Conservation (phyloP, 1,140 invertebrate genomes). For the Chironomus tepperi region DNA sequence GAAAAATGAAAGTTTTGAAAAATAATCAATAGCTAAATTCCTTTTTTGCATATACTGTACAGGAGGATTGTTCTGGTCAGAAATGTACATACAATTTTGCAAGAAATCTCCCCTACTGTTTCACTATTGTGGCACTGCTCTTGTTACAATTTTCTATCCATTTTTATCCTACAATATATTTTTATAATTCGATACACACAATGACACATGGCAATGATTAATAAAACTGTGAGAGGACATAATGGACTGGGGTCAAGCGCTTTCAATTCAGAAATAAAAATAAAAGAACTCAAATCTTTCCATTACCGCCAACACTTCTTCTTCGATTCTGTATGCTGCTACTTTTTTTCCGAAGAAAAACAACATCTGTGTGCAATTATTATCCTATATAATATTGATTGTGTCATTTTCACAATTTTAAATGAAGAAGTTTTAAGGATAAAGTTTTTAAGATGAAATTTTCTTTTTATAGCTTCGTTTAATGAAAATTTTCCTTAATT, state of each 20-base stretch:
- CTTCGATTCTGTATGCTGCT: neutral
- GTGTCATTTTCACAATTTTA: no score
- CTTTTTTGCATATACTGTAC: neutral
- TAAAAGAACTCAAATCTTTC: neutral
- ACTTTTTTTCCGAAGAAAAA: neutral
- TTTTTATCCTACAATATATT: neutral
- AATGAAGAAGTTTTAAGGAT: no score
- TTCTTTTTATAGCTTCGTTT: no score
- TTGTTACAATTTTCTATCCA: neutral
- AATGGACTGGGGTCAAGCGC: conserved; percentile 16
- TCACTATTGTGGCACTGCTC: conserved; percentile 11
- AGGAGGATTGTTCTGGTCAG: neutral
- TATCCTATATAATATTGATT: no score
- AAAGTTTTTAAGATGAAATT: no score
- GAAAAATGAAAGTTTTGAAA: neutral
- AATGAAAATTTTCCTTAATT: neutral
- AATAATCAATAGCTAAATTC: neutral
- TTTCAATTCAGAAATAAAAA: neutral
- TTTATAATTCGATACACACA: conserved; percentile 24
- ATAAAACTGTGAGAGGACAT: conserved; percentile 16
- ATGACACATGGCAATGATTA: conserved; percentile 24
- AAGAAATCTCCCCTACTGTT: conserved; percentile 11
- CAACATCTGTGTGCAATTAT: conserved; percentile 16
- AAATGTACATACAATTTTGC: no score
- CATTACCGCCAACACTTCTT: conserved; percentile 22